Percentiles rank a stretch among this genome's conserved stretches.
Evolutionary conservation across 2,113 vertebrate genomes (phyloP).

Genomic region (Mormyrus lacerda): DNA sequence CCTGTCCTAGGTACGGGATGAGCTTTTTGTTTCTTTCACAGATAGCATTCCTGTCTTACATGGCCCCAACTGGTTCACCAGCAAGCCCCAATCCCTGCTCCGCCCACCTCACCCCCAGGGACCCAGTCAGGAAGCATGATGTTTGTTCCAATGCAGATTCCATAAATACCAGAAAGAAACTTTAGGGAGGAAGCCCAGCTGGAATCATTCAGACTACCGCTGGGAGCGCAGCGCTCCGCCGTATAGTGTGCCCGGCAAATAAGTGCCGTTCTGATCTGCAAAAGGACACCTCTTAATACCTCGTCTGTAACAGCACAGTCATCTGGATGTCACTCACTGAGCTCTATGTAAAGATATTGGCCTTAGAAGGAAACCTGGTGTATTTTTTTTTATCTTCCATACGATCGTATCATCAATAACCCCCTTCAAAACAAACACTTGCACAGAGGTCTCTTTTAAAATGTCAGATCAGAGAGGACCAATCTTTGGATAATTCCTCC

Average conservation of each 20-base stretch:
- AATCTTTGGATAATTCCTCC: background rate
- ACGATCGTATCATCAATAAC: background rate
- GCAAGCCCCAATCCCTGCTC: constrained; percentile 20
- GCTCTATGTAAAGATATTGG: background rate
- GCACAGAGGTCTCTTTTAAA: background rate
- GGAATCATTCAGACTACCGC: constrained; percentile 42
- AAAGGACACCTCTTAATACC: background rate
- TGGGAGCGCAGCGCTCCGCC: background rate
- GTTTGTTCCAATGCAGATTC: constrained; percentile 69
- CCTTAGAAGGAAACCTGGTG: background rate
- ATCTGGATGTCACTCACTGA: background rate
- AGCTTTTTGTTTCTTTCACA: background rate
- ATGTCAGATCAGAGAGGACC: background rate
- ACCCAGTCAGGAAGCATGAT: constrained; percentile 59
- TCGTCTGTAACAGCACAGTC: background rate
- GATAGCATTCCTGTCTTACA: background rate
- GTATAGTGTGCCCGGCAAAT: background rate
- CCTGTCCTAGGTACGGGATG: background rate
- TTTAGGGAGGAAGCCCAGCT: constrained; percentile 47
- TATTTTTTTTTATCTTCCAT: background rate
- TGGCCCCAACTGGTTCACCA: background rate
- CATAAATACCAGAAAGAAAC: constrained; percentile 65
- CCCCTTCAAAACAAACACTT: background rate
- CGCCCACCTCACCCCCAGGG: constrained; percentile 38
- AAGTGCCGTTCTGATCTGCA: background rate